Evolutionary conservation across 1,140 invertebrate species (phyloP).

Genomic region (Drosophila carrolli): DNA sequence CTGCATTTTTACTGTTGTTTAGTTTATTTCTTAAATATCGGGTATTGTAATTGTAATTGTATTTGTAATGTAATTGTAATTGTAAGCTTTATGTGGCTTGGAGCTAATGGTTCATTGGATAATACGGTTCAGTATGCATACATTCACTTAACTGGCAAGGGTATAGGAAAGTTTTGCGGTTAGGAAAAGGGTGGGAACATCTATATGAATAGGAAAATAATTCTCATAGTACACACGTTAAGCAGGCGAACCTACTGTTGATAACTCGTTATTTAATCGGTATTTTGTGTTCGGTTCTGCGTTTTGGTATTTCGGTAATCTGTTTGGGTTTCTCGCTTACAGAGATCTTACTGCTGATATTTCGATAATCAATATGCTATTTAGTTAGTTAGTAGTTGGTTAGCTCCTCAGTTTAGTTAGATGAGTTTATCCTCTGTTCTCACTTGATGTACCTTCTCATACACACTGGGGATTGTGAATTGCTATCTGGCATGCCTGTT

Average conservation of each 20-base stretch:
- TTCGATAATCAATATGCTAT: slow-evolving; percentile 53
- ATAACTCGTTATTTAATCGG: slow-evolving; percentile 10
- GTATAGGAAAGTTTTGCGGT: slow-evolving; percentile 9
- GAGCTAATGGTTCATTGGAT: slow-evolving; percentile 79
- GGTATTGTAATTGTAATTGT: slow-evolving; percentile 53
- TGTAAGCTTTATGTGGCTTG: slow-evolving; percentile 77
- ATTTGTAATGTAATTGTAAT: slow-evolving; percentile 53
- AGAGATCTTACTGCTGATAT: slow-evolving; percentile 41
- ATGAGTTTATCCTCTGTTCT: slow-evolving; percentile 21
- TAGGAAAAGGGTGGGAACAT: neutral
- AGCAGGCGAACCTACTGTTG: slow-evolving; percentile 34
- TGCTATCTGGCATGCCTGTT: slow-evolving; percentile 30
- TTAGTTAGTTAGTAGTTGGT: slow-evolving; percentile 37
- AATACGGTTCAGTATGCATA: slow-evolving; percentile 55
- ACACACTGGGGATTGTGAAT: slow-evolving; percentile 14
- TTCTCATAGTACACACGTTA: slow-evolving; percentile 23
- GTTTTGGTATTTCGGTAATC: slow-evolving; percentile 29
- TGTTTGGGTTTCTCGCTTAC: slow-evolving; percentile 13
- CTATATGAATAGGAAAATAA: slow-evolving; percentile 27
- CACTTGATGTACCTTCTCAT: slow-evolving; percentile 21
- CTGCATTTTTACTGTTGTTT: slow-evolving; percentile 31
- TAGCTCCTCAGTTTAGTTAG: slow-evolving; percentile 31
- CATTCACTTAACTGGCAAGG: slow-evolving; percentile 49
- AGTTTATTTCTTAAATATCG: slow-evolving; percentile 53
- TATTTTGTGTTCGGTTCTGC: slow-evolving; percentile 13